Evolutionary conservation across 2,888 invertebrate genomes (phyloP).

Genomic region (Polymixis lichenea): DNA sequence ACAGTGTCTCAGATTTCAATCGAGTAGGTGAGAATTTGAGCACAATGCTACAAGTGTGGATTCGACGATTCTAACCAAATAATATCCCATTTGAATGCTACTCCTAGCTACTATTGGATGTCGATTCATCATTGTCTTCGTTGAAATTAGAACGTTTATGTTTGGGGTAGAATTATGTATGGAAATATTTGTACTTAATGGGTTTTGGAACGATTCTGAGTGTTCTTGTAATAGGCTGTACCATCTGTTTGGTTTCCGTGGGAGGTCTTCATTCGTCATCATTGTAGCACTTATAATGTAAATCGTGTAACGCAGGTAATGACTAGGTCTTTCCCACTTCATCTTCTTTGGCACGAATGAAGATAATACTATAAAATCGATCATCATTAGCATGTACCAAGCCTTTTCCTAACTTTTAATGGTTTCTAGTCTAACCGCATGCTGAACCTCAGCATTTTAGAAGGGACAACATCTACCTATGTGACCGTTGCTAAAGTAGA

Average conservation of each 20-base stretch:
- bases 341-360: not conserved
- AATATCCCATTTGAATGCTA: slow-evolving; percentile 49
- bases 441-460: not conserved
- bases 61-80: slow-evolving; percentile 33
- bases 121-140: slow-evolving; percentile 58
- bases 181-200: slow-evolving; percentile 37
- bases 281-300: not conserved
- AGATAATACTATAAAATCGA: not conserved
- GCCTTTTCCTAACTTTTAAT: not conserved
- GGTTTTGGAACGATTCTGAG: slow-evolving; percentile 23
- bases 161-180: slow-evolving; percentile 36
- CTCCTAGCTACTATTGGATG: slow-evolving; percentile 37
- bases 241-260: slow-evolving; percentile 11
- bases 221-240: slow-evolving; percentile 12
- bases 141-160: slow-evolving; percentile 43
- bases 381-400: not conserved
- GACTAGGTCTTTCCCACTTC: not conserved
- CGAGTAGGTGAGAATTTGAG: slow-evolving; percentile 53
- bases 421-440: not conserved
- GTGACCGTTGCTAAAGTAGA: not conserved
- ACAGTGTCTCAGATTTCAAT: slow-evolving; percentile 58
- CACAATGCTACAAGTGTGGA: slow-evolving; percentile 48
- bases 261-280: slow-evolving; percentile 32
- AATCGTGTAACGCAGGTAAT: not conserved
- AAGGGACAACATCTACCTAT: not conserved